phyloP scores from a whole-genome alignment of 2,888 invertebrate genomes.

The Mechanitis mazaeus region DNA sequence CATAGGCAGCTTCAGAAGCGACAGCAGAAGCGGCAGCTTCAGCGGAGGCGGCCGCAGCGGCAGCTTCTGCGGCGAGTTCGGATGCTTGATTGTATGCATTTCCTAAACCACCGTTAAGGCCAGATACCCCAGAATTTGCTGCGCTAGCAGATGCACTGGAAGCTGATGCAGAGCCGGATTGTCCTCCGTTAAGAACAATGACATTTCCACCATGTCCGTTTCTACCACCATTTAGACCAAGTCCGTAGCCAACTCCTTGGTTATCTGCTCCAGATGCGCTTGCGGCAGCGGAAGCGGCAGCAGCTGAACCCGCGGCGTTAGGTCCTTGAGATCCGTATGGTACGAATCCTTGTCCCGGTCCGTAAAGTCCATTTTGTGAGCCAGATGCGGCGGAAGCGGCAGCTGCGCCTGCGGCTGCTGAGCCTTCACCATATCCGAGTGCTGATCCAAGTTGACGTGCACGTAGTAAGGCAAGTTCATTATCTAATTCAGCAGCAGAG shows the following conservation, averaged over 20 bases:
- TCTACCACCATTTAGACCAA: conserved; percentile 2
- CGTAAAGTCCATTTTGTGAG: no score
- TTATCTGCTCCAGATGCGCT: conserved; percentile 17
- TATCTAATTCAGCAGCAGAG: conserved; percentile 7
- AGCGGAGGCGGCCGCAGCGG: conserved; percentile 9
- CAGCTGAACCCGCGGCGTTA: background rate
- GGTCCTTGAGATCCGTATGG: background rate
- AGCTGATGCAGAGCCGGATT: conserved; percentile 8
- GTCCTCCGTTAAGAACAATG: background rate
- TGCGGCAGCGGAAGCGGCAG: conserved; percentile 14
- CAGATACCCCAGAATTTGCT: conserved; percentile 10
- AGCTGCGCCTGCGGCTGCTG: no score
- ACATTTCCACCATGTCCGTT: conserved; percentile 5
- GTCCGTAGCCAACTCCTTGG: background rate
- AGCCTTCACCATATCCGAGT: no score
- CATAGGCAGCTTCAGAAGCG: conserved; percentile 4
- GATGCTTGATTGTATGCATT: no score
- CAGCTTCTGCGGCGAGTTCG: background rate
- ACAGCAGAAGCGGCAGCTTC: conserved; percentile 13
- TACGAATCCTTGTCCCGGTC: background rate
- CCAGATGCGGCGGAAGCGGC: no score
- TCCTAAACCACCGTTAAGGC: background rate
- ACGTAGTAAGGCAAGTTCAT: background rate
- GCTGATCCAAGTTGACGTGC: no score
- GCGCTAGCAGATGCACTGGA: conserved; percentile 7